Percentiles rank a stretch among this genome's conserved stretches.
phyloP scores from a whole-genome alignment of 2,888 invertebrate species.

The Sarcophaga variegata region DNA sequence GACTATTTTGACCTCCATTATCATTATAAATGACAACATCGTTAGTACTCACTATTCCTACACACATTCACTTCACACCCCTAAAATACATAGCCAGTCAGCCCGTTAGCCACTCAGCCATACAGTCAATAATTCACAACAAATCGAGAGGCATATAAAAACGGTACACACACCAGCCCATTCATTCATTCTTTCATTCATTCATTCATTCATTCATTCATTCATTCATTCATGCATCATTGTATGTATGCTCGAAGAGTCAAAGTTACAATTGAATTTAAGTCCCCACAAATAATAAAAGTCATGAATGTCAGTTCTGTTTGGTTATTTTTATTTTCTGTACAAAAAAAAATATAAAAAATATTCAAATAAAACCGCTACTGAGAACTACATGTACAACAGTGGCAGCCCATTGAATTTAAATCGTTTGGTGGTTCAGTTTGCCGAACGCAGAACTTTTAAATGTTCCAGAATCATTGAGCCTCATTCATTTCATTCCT shows the following conservation, averaged over 20 bases:
- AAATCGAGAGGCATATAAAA: conserved; percentile 3
- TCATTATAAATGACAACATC: conserved; percentile 73
- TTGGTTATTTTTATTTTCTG: background rate
- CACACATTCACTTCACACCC: conserved; percentile 18
- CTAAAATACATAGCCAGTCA: background rate
- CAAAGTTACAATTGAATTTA: conserved; percentile 72
- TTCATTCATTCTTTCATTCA: background rate
- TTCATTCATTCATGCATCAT: background rate
- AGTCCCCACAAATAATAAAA: conserved; percentile 69
- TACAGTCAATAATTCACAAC: background rate
- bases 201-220: background rate
- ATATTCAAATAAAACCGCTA: conserved; percentile 5
- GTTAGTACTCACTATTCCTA: conserved; percentile 54
- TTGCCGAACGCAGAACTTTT: conserved; percentile 11
- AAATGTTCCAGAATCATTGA: background rate
- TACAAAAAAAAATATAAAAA: background rate
- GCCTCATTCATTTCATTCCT: no score
- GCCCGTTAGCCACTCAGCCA: background rate
- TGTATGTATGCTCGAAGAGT: conserved; percentile 58
- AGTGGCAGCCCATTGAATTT: conserved; percentile 23
- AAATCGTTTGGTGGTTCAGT: background rate
- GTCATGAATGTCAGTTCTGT: conserved; percentile 67
- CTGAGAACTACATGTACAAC: conserved; percentile 2
- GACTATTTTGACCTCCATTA: conserved; percentile 80
- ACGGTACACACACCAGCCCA: background rate